These are phyloP conservation scores for Tanypteryx hageni DNA, from an alignment of 2,888 invertebrate genomes.

Conservation along the genomic window DNA sequence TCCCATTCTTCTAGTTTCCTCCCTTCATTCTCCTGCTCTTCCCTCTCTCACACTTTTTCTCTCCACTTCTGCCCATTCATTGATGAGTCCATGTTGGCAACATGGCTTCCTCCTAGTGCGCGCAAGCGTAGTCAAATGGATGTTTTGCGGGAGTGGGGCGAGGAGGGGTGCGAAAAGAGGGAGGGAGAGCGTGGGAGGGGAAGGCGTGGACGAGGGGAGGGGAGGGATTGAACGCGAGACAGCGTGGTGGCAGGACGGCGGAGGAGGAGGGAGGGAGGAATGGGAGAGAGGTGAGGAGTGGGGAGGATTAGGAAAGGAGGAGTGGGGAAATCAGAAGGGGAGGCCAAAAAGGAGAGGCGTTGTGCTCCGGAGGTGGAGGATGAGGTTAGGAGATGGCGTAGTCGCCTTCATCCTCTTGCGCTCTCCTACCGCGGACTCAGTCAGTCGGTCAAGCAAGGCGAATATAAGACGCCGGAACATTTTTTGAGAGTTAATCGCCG, in stretches of 20 bases:
- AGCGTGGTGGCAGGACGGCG: conserved; percentile 13
- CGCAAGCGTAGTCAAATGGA: conserved; percentile 61
- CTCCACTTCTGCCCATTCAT: conserved; percentile 37
- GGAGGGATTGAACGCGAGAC: not conserved
- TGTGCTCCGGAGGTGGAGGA: not conserved
- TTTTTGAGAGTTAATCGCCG: too few species aligned
- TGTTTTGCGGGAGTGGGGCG: not conserved
- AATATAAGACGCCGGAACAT: not conserved
- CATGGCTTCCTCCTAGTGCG: conserved; percentile 61
- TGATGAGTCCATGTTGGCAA: conserved; percentile 47
- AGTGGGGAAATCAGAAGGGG: not conserved
- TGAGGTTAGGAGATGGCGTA: not conserved
- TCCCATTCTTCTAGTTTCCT: too few species aligned
- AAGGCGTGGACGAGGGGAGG: not conserved
- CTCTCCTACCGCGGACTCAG: conserved; percentile 51
- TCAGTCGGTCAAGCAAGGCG: conserved; percentile 59
- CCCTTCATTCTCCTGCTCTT: not conserved
- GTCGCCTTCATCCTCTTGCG: conserved; percentile 21
- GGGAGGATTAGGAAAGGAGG: not conserved
- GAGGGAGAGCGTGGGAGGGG: not conserved
- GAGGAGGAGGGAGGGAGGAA: not conserved
- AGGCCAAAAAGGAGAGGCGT: not conserved
- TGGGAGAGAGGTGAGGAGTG: not conserved
- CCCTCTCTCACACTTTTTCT: too few species aligned
- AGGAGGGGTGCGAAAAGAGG: not conserved